Evolutionary conservation across 2,888 invertebrate species (phyloP), one percentile per base, ranked within the genome.

Genomic region (Epistrophe grossulariae): DNA sequence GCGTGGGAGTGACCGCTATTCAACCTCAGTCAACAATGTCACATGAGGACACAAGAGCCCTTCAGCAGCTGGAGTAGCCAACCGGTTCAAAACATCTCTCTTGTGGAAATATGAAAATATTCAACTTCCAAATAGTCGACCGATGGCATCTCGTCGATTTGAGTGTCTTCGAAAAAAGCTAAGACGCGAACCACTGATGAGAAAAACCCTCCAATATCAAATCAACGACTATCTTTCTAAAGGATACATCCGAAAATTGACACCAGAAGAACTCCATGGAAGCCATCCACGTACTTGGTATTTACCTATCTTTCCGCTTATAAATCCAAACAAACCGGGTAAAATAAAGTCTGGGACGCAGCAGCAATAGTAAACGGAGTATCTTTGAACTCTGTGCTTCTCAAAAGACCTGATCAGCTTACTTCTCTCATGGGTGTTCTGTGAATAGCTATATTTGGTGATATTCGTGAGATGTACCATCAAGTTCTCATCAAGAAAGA

Each of bases 71-170:
- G n/a, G 9, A 57, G 60, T 38, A 9, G 19, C 13, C 38, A 38
- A 60, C 38, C 60, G 19, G 38, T 38, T 60, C 10, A 17, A 60
- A 60, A 31, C 10, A 60, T n/a, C n/a, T 19, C 60, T 4, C 7
- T 60, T 60, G 11, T 38, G 60, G 60, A 60, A 60, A 31, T 60
- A 35, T 10, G 60, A 60, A 7, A 7, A 13, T 0, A 11, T 57
- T 15, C 55, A 57, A 31, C 55, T 57, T 13, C 31, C 31, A n/a
- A 31, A 57, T 28, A 57, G 55, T n/a, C 24, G 55, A 1, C 55
- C 55, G 13, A 57, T 57, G 31, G 55, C 31, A 57, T 9, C n/a
- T 15, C 55, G 55, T 28, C 55, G 31, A 15, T 57, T 57, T 57
- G 55, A 57, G n/a, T 24, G 55, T 31, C 55, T 57, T 6, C 31